Percentiles rank a stretch among this genome's conserved stretches.
Conservation (phyloP, 2,888 invertebrate genomes). For the Chorisops tibialis region DNA sequence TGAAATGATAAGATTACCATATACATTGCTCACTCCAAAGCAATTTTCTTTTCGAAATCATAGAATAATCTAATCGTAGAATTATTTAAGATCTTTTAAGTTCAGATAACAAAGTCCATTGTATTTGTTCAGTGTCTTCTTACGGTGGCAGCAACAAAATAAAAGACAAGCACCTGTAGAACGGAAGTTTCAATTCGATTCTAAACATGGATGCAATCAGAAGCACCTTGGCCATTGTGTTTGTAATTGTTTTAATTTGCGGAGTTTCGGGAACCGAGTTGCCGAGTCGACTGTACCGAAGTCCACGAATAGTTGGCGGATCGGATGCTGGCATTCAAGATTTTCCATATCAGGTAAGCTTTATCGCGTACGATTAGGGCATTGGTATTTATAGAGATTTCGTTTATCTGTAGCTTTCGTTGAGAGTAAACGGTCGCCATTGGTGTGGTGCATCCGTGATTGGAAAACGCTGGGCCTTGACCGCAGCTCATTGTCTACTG, state of each 20-base stretch:
- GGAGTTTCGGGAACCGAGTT: too few relatives aligned
- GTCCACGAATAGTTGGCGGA: slow-evolving; percentile 22
- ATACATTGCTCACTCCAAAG: not conserved
- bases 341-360: slow-evolving; percentile 31
- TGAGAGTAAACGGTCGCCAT: slow-evolving; percentile 31
- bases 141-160: not conserved
- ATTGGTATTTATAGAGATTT: not conserved
- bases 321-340: slow-evolving; percentile 16
- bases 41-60: slow-evolving; percentile 3
- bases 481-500: slow-evolving; percentile 33
- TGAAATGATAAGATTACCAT: slow-evolving; percentile 8
- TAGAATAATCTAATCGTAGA: slow-evolving; percentile 18
- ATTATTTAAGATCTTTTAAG: slow-evolving; percentile 2
- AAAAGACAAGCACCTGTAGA: not conserved
- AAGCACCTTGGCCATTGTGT: not conserved
- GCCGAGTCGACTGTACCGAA: not conserved
- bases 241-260: not conserved
- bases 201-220: not conserved
- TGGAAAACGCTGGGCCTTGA: slow-evolving; percentile 27
- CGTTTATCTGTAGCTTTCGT: slow-evolving; percentile 22
- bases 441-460: slow-evolving; percentile 32
- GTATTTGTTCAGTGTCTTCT: not conserved
- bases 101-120: slow-evolving; percentile 1
- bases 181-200: not conserved
- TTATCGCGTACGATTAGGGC: not conserved